Evolutionary conservation across 2,888 invertebrate genomes (phyloP).

Genomic region (Stegana nigrithorax): DNA sequence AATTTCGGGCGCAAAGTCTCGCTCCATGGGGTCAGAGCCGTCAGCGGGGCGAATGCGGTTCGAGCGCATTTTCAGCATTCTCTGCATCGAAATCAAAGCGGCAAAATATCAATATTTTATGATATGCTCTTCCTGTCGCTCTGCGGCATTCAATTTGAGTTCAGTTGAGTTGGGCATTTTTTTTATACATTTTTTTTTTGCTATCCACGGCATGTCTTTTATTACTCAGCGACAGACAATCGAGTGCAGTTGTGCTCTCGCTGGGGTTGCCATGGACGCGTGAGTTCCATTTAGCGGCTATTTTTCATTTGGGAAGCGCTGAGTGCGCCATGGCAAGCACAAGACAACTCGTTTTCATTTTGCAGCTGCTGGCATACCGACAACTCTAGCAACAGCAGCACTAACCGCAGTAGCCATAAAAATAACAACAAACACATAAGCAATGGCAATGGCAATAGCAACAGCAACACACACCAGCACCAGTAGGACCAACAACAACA

Average conservation of each 20-base stretch:
- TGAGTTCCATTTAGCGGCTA: no score
- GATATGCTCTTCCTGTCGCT: slow-evolving; percentile 53
- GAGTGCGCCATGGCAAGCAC: not conserved
- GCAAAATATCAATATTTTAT: slow-evolving; percentile 62
- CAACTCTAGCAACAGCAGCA: no score
- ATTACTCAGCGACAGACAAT: not conserved
- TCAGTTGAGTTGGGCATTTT: no score
- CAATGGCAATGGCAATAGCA: no score
- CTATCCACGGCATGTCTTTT: no score
- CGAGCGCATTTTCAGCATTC: not conserved
- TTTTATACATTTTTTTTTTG: not conserved
- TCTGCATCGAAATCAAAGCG: slow-evolving; percentile 50
- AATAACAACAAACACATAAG: no score
- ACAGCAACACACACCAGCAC: no score
- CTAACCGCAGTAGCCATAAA: no score
- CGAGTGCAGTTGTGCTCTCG: no score
- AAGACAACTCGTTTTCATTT: no score
- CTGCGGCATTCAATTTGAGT: slow-evolving; percentile 9
- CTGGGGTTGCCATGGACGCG: not conserved
- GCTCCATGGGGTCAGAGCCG: slow-evolving; percentile 16
- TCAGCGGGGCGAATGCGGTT: slow-evolving; percentile 40
- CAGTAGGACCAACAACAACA: no score
- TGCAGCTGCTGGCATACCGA: no score
- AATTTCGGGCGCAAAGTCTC: slow-evolving; percentile 7
- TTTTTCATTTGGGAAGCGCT: not conserved